Base-by-base conservation (phyloP, 2,797 vertebrate genomes). In the Aphelocoma californica region DNA sequence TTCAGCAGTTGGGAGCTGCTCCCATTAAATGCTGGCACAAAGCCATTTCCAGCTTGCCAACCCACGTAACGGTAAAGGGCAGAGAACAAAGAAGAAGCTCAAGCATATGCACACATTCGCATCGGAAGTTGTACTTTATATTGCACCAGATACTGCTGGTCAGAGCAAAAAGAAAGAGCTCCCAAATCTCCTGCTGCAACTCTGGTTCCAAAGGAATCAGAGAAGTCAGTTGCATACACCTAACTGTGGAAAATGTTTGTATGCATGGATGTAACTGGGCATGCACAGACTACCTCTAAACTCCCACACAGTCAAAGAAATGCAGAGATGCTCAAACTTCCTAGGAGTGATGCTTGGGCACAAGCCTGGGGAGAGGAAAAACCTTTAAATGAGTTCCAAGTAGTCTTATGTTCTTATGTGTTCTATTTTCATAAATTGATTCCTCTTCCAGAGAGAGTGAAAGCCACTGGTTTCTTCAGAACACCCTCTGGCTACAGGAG, bases 11-110 rank as follows among this genome's bases (percentile, higher is more conserved):
- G 90, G 88, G 88, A 95, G 93, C 72, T 95, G 78, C 92, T 96
- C 86, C 95, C 88, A 95, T 94, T 95, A 94, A 95, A 90, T 0
- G 1, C 81, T 96, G 93, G 95, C 86, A 2, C 84, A 87, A 89
- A 87, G 92, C 94, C 96, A 96, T 20, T 93, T 92, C 62, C 88
- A 95, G 88, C 92, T 85, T 95, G 92, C 94, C 94, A 96, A 42
- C 71, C 61, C 88, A 87, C 38, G 2, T 58, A 85, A 61, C 2
- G 0, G 92, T 80, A 92, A 95, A 95, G 53, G 93, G 71, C 79
- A 96, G 92, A 81, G 92, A 95, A 94, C 94, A 95, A 95, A 95
- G 92, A 79, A 60, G 54, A 5, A 87, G 86, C 92, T 95, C 81
- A 92, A 88, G 92, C 78, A 91, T 80, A 96, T 71, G 70, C 81